Evolutionary conservation across 2,888 invertebrate genomes (phyloP).

Genomic region (Scaptomyza reducta): DNA sequence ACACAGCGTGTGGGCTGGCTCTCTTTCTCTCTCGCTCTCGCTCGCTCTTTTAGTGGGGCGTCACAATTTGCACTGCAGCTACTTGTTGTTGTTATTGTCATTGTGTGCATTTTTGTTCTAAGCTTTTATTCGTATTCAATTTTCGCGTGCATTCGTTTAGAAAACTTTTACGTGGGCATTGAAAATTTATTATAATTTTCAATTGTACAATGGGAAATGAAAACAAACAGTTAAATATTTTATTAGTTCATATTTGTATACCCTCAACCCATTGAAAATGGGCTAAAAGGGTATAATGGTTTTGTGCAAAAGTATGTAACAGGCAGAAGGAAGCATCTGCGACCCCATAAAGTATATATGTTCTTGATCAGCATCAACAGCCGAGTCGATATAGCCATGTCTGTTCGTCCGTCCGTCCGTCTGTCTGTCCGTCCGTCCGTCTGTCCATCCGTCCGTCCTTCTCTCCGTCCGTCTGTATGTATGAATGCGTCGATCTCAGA

Average conservation of each 20-base stretch:
- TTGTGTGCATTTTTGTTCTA: slow-evolving; percentile 49
- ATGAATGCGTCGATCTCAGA: too few relatives aligned
- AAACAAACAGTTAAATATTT: slow-evolving; percentile 27
- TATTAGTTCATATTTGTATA: slow-evolving; percentile 25
- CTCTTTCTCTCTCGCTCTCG: slow-evolving; percentile 19
- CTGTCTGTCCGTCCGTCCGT: too few relatives aligned
- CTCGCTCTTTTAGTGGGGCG: slow-evolving; percentile 47
- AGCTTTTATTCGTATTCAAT: slow-evolving; percentile 45
- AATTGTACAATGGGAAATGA: slow-evolving; percentile 47
- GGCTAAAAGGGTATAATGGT: too few relatives aligned
- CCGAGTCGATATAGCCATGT: too few relatives aligned
- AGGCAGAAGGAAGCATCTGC: too few relatives aligned
- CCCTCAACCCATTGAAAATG: too few relatives aligned
- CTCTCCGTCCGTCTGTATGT: too few relatives aligned
- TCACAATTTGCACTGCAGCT: slow-evolving; percentile 57
- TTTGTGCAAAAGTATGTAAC: too few relatives aligned
- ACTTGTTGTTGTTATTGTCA: slow-evolving; percentile 40
- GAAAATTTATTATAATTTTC: slow-evolving; percentile 40
- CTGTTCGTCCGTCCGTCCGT: too few relatives aligned
- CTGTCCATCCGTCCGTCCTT: too few relatives aligned
- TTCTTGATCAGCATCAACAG: too few relatives aligned
- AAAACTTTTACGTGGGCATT: slow-evolving; percentile 48
- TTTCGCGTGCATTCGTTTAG: slow-evolving; percentile 46
- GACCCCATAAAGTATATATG: too few relatives aligned
- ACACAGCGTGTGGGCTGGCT: slow-evolving; percentile 19